phyloP scores from a whole-genome alignment of 2,888 invertebrate species.

The Ophioninae sp. region DNA sequence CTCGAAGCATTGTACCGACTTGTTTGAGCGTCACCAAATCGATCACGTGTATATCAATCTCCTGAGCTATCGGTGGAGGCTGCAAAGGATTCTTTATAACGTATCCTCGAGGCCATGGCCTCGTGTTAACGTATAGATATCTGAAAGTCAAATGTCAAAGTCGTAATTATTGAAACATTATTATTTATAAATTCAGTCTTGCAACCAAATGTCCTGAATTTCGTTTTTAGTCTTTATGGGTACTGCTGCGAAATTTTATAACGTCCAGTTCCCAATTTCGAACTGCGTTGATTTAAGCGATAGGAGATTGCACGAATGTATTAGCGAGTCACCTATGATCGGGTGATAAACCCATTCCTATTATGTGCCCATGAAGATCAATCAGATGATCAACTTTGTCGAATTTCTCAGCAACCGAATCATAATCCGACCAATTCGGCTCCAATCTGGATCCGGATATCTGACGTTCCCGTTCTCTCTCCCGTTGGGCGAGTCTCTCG shows the following conservation, averaged over 20 bases:
- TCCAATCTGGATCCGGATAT: slow-evolving; percentile 81
- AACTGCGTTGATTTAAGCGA: neutral
- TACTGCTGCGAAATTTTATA: too few species aligned
- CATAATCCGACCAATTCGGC: slow-evolving; percentile 87
- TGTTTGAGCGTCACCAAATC: slow-evolving; percentile 89
- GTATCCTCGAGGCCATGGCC: slow-evolving; percentile 91
- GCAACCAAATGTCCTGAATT: too few species aligned
- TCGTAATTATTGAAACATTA: neutral
- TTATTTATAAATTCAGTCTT: too few species aligned
- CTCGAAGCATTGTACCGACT: slow-evolving; percentile 89
- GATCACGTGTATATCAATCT: slow-evolving; percentile 93
- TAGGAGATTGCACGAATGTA: neutral
- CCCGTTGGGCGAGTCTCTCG: slow-evolving; percentile 85
- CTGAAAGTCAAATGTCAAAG: slow-evolving; percentile 76
- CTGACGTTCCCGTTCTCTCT: slow-evolving; percentile 82
- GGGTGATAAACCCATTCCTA: slow-evolving; percentile 93
- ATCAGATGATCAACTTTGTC: slow-evolving; percentile 90
- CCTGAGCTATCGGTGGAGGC: slow-evolving; percentile 92
- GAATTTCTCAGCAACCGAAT: slow-evolving; percentile 86
- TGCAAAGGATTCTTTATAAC: slow-evolving; percentile 88
- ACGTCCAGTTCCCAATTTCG: neutral
- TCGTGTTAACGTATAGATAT: slow-evolving; percentile 91
- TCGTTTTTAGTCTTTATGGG: too few species aligned
- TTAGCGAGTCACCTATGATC: slow-evolving; percentile 83
- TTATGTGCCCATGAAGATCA: slow-evolving; percentile 92